Conservation (phyloP, 2,797 vertebrate species). For the Chelonia mydas region DNA sequence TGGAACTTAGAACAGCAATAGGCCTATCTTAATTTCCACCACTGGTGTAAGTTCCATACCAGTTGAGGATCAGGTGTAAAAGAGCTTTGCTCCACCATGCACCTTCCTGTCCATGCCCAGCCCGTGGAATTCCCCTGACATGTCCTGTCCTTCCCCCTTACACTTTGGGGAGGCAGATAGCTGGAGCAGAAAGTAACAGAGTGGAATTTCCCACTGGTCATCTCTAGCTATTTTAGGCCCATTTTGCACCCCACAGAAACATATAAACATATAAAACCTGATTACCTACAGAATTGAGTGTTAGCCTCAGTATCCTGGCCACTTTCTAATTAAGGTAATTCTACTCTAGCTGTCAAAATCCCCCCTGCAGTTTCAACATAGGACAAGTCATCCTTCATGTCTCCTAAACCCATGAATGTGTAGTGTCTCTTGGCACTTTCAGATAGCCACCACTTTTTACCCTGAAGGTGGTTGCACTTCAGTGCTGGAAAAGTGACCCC, state of each 20-base stretch:
- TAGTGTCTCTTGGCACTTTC: neutral
- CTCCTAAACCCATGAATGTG: neutral
- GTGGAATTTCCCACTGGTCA: neutral
- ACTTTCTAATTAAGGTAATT: conserved; percentile 25
- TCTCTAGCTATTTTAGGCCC: neutral
- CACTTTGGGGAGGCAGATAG: neutral
- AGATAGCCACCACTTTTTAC: conserved; percentile 28
- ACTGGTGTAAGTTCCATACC: no score
- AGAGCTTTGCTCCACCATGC: neutral
- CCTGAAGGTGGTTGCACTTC: conserved; percentile 33
- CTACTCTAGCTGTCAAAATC: conserved; percentile 8
- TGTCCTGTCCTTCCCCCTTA: neutral
- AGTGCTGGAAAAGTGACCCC: neutral
- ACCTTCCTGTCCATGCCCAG: neutral
- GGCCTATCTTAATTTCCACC: neutral
- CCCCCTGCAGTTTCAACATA: neutral
- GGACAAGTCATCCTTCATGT: neutral
- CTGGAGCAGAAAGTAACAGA: neutral
- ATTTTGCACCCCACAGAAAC: neutral
- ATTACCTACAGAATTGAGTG: neutral
- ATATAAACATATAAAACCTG: neutral
- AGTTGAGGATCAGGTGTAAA: neutral
- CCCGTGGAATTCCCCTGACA: neutral
- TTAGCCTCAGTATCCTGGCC: neutral
- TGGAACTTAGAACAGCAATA: neutral